Conservation (phyloP, 2,888 invertebrate genomes). For the Ganaspis brasiliensis region DNA sequence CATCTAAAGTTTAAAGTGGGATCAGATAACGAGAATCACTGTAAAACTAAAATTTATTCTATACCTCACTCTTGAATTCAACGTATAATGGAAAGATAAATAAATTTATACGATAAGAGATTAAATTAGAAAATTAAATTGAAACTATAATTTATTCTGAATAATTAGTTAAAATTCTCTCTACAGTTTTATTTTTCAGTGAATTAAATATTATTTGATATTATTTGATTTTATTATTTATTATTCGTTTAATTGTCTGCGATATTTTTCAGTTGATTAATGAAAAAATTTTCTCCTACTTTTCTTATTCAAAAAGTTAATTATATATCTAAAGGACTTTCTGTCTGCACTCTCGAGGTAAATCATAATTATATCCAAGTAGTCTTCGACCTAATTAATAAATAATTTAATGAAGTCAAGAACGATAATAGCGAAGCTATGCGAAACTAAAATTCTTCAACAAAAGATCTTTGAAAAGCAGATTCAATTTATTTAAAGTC, state of each 20-base stretch:
- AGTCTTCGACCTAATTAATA: slow-evolving; percentile 18
- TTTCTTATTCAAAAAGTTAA: too few relatives aligned
- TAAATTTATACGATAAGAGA: background rate
- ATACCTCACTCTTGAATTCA: background rate
- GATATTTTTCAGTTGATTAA: too few relatives aligned
- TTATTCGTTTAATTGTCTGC: too few relatives aligned
- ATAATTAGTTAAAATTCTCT: too few relatives aligned
- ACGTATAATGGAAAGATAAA: slow-evolving; percentile 3
- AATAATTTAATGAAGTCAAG: slow-evolving; percentile 20
- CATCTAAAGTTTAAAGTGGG: background rate
- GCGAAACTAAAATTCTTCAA: slow-evolving; percentile 3
- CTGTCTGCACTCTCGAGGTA: background rate
- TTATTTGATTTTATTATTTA: too few relatives aligned
- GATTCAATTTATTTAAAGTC: background rate
- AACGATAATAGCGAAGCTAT: background rate
- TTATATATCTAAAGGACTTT: too few relatives aligned
- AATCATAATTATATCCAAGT: slow-evolving; percentile 17
- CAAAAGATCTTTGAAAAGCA: background rate
- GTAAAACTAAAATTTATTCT: slow-evolving; percentile 1
- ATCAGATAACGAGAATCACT: background rate
- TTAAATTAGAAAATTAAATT: slow-evolving; percentile 10
- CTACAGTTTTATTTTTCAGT: too few relatives aligned
- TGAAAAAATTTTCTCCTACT: too few relatives aligned
- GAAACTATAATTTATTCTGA: background rate
- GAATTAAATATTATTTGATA: too few relatives aligned